Evolutionary conservation across 2,797 vertebrate genomes (phyloP), one percentile per base, ranked within the genome.

Genomic region (Mormyrops attenuatus): DNA sequence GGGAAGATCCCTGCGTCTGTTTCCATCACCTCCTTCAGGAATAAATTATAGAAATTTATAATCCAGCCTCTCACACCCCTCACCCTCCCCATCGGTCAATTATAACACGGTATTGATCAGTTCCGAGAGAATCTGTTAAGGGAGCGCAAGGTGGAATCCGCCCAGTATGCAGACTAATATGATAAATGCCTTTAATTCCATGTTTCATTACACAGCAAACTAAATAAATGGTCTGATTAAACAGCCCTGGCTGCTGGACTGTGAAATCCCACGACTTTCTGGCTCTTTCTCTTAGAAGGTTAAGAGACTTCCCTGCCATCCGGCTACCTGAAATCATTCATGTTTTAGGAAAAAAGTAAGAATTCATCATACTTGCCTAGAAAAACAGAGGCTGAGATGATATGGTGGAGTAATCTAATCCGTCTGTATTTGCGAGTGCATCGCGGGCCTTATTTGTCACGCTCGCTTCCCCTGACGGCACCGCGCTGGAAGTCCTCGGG

Each of bases 81-180:
- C 94, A 93, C 94, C 95, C 95, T 94, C 94, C 95, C 96, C 96
- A 96, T 96, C 95, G 92, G 95, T 97, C 96, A 96, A 97, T 96
- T 96, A 96, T 94, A 94, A 95, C 94, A 92, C 92, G 91, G 93
- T 96, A 97, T 97, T 95, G 96, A 97, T 97, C 95, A 94, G 94
- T 94, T 96, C 95, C 95, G 92, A 92, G 93, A 95, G 94, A 96
- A 95, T 95, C 95, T 95, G 96, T 97, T 96, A 96, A 93, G 93
- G 95, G 96, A 95, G 95, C 94, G 91, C 92, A 89, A 92, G 93
- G 93, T 95, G 95, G 95, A 96, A 95, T 95, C 95, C 95, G 94
- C 95, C 95, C 94, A 95, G 57, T 96, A 95, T 92, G 92, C 93
- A 92, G 92, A 91, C 93, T 96, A 96, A 97, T 96, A 94, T 96